Percentiles rank a stretch among this genome's conserved stretches.
phyloP scores from a whole-genome alignment of 2,113 vertebrate species.

The Cheirogaleus medius region DNA sequence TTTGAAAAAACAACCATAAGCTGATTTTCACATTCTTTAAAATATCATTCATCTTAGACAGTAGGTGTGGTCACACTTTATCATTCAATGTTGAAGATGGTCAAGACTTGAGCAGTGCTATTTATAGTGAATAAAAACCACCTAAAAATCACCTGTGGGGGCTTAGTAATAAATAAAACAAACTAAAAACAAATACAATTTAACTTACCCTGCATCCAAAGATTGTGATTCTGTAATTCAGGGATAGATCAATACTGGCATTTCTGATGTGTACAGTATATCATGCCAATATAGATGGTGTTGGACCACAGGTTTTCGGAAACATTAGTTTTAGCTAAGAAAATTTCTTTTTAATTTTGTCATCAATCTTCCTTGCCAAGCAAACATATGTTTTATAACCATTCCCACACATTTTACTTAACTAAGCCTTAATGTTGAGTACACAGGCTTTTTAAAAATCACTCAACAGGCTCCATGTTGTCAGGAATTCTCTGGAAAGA shows the following conservation, averaged over 20 bases:
- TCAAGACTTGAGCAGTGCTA: no score
- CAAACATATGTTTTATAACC: background rate
- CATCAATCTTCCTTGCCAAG: background rate
- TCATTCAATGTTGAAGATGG: background rate
- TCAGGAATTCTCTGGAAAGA: background rate
- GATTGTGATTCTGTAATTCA: background rate
- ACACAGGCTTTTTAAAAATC: background rate
- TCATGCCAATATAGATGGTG: no score
- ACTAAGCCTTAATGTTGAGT: background rate
- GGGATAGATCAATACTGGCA: background rate
- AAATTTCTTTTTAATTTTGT: background rate
- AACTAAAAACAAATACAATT: background rate
- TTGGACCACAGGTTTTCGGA: background rate
- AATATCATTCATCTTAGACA: background rate
- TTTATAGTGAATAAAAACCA: background rate
- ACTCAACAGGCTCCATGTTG: fast-evolving
- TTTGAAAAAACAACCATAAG: background rate
- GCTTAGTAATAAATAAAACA: background rate
- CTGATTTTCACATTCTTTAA: background rate
- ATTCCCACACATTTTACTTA: background rate
- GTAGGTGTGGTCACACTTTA: background rate
- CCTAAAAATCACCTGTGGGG: background rate
- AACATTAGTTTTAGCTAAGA: background rate
- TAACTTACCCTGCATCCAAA: background rate
- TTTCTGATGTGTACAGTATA: background rate